Base-by-base conservation (phyloP, 2,113 vertebrate species). In the Charina bottae region DNA sequence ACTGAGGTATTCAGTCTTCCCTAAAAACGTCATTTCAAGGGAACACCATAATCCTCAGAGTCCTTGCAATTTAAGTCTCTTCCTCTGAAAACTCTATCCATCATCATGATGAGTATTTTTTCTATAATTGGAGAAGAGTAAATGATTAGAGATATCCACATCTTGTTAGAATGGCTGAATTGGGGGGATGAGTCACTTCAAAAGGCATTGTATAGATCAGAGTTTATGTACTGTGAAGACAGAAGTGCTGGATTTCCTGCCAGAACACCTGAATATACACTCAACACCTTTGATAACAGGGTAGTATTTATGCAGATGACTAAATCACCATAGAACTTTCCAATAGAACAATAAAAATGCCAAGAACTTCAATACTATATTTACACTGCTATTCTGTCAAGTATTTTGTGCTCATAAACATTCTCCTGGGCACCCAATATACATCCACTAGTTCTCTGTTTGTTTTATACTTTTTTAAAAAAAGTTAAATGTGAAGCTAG, bases 331-430 rank as follows among this genome's bases (percentile, higher is more conserved):
- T 3, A 62, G 42, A 54, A 42, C 46, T 17, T 64, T 89, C n/a
- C n/a, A 85, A 56, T 84, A 89, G 54, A 85, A 6, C n/a, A 55
- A 78, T 21, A 28, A 64, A 92, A 85, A 64, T 55, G 72, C 3
- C n/a, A 93, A 55, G 54, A 33, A 7, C 87, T 64, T 19, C 23
- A 92, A 15, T 1, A 93, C 95, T 94, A 58, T 49, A 42, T 46
- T 86, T 23, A 49, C 92, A 53, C 24, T 90, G 46, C 28, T 21
- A 93, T 90, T 94, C 11, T 8, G 84, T 58, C 1, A n/a, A 26
- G 33, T n/a, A 58, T 8, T 21, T 42, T 53, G 4, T 85, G 33
- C 33, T 21, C 72, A 78, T 42, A 78, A 78, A 78, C 3, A 21
- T 78, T 78, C 72, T 42, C 17, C 33, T 42, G 72, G 33, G 72